Percentiles rank a stretch among this genome's conserved stretches.
Evolutionary conservation across 2,797 vertebrate genomes (phyloP).

Genomic region (Micrastur ruficollis): DNA sequence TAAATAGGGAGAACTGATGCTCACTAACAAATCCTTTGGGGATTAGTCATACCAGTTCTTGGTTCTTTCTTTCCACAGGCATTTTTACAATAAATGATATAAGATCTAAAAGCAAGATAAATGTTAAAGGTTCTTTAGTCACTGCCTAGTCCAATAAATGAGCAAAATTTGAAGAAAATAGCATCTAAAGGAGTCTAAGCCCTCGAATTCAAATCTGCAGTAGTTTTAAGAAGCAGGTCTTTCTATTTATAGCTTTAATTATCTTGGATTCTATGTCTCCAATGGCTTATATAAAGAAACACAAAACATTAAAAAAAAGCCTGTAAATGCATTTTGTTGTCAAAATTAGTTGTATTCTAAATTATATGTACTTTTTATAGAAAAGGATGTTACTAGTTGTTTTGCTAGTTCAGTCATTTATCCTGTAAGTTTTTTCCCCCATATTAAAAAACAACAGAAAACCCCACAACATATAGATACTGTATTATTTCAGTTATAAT

Average conservation of each 20-base stretch:
- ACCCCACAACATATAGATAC: background rate
- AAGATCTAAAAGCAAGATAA: conserved; percentile 1
- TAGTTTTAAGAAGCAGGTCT: background rate
- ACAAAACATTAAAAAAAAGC: background rate
- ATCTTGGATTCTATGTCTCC: background rate
- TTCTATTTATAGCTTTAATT: conserved; percentile 28
- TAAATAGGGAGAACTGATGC: background rate
- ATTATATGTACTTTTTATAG: background rate
- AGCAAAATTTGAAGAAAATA: background rate
- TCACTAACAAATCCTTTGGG: background rate
- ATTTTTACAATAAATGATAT: background rate
- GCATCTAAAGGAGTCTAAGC: background rate
- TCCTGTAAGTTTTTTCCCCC: background rate
- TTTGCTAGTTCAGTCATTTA: background rate
- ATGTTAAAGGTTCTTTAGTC: background rate
- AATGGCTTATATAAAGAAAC: background rate
- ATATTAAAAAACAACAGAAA: background rate
- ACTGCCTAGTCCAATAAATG: background rate
- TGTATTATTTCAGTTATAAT: background rate
- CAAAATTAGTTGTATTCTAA: background rate
- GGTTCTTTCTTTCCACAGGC: background rate
- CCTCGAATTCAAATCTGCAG: background rate
- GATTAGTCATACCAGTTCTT: background rate
- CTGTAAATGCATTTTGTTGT: background rate
- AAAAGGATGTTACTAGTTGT: background rate